Evolutionary conservation across 2,888 invertebrate species (phyloP), one percentile per base, ranked within the genome.

Genomic region (Tetranychus piercei): DNA sequence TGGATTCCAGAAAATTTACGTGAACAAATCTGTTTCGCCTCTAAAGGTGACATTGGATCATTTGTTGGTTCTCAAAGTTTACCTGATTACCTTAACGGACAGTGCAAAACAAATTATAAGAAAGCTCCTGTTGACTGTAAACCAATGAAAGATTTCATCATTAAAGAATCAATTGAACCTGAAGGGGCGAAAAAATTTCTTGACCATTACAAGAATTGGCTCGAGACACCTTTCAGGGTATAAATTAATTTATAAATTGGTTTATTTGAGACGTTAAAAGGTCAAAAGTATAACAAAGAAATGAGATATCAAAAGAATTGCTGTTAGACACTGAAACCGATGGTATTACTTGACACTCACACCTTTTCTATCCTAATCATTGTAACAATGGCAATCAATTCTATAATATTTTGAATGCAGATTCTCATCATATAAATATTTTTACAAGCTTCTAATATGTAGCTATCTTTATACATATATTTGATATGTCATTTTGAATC

Each of bases 71-170:
- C 45, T n/a, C 15, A 71, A 44, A 15, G 18, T n/a, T 34, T 71
- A 44, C 71, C 71, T 8, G 71, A 71, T 71, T 71, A 71, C 20
- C 20, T 71, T n/a, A 18, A 20, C 20, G 71, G 71, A 5, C 18
- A 44, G 44, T 71, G 71, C 20, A 44, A 71, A 4, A 11, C 6
- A 15, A 71, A 44, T 18, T 71, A 71, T 18, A 71, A 69, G 34
- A 69, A n/a, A 18, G 71, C 44, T 34, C 71, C 71, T 1, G 9
- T 15, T 18, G 44, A 44, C 11, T 43, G 71, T 44, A 18, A 43
- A 20, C 71, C 71, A 1, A 45, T 43, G 44, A 44, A 23, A 9
- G 43, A 71, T 3, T n/a, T 44, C 20, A 34, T 71, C 1, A 20
- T 15, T 15, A 71, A 71, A 44, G 71, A 71, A 69, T 20, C 20